A percentile compares a stretch with the other conserved stretches of the same genome.
Conservation (phyloP, 2,888 invertebrate species). For the Dione vanillae region DNA sequence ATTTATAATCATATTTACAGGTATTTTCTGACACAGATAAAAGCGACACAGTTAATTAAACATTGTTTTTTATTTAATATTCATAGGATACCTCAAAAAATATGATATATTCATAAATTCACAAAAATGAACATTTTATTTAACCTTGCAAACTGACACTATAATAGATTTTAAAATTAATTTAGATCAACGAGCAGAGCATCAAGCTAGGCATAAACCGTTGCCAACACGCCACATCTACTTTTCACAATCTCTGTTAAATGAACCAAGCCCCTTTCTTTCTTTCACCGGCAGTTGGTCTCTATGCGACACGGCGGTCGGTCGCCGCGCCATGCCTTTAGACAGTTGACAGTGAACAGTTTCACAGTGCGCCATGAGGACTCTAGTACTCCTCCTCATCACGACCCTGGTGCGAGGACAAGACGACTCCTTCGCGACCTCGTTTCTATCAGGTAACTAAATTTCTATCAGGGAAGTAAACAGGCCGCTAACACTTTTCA, state of each 20-base stretch:
- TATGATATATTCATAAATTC: too few species aligned
- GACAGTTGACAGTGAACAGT: slow-evolving; percentile 56
- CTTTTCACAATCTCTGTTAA: slow-evolving; percentile 41
- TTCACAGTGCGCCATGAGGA: slow-evolving; percentile 62
- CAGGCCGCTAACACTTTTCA: slow-evolving; percentile 34
- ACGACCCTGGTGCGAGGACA: slow-evolving; percentile 68
- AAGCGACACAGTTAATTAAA: too few species aligned
- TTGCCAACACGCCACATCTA: slow-evolving; percentile 25
- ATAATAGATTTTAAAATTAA: too few species aligned
- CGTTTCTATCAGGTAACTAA: slow-evolving; percentile 89
- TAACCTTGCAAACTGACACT: too few species aligned
- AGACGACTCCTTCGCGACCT: slow-evolving; percentile 92
- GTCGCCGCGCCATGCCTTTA: slow-evolving; percentile 67
- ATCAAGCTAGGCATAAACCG: not conserved
- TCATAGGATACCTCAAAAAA: too few species aligned
- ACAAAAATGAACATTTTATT: too few species aligned
- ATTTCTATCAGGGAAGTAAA: slow-evolving; percentile 32
- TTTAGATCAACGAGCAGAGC: too few species aligned
- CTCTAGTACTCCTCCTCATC: slow-evolving; percentile 56
- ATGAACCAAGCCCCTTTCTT: slow-evolving; percentile 59
- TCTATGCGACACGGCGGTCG: slow-evolving; percentile 61
- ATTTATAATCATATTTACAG: too few species aligned
- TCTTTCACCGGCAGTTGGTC: slow-evolving; percentile 63
- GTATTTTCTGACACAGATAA: too few species aligned
- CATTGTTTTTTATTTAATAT: too few species aligned